Base-by-base conservation (phyloP, 2,113 vertebrate species). In the Calidris pygmaea region DNA sequence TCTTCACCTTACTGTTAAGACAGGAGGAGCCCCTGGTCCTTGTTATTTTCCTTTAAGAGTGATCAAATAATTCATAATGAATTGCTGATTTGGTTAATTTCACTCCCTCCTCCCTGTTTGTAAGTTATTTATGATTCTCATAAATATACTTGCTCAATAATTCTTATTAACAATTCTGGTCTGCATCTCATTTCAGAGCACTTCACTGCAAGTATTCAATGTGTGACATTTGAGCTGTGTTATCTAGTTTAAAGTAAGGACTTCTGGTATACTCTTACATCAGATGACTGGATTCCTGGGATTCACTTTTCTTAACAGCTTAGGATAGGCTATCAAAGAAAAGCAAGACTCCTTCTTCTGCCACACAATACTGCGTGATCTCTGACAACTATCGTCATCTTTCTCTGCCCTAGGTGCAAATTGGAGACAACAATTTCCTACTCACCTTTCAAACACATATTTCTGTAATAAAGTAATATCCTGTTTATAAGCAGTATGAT, bases 51-150 rank as follows among this genome's bases (percentile, higher is more conserved):
- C 55, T 92, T 73, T 71, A 71, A 93, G 10, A 90, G 37, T 1
- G 8, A 94, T 21, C 18, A 86, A 94, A 82, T 85, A 95, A 82
- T 76, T 94, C 48, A 78, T 75, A 90, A 93, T 62, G 41, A 77
- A 85, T 88, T 77, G 34, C 65, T 93, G 83, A 88, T 95, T 90
- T 92, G 59, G 72, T 91, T 95, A 93, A 93, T 96, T 90, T 93
- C 63, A 77, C 59, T 96, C 82, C 45, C 63, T 84, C 43, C 83
- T 90, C 50, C n/a, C 55, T 86, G 16, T 74, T 80, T 90, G 81
- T 47, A 75, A 74, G 62, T 85, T 91, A 95, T 95, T 97, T 93
- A 96, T 77, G 95, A 90, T 55, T 74, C 89, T 82, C 85, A 73
- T 96, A 90, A 96, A 93, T 50, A 55, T 7, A 73, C 29, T 80